Percentiles rank a stretch among this genome's conserved stretches.
Conservation (phyloP, 23 tunicate species). For the Trididemnum nubilum region DNA sequence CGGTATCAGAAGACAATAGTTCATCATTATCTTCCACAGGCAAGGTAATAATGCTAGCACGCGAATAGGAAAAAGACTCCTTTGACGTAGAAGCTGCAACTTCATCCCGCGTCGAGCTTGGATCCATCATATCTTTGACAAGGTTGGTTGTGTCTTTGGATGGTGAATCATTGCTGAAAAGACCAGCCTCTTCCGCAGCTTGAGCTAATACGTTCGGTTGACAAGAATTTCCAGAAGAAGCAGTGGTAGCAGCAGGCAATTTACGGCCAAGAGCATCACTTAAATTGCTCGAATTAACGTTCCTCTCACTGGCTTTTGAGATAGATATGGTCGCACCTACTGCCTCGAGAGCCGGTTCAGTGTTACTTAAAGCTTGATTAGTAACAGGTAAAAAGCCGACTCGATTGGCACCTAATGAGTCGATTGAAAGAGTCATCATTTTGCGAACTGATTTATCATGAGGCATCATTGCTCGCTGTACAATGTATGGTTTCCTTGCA, state of each 20-base stretch:
- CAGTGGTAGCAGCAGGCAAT: not conserved
- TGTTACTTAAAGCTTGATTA: not conserved
- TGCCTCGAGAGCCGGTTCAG: conserved; percentile 7
- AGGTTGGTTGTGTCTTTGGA: not conserved
- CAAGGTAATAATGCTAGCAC: not conserved
- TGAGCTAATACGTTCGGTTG: conserved; percentile 37
- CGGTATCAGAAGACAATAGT: not conserved
- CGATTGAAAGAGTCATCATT: conserved; percentile 74
- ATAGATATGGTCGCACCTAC: conserved; percentile 15
- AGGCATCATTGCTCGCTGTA: conserved; percentile 53
- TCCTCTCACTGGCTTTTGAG: not conserved
- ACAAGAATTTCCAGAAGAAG: too few species aligned
- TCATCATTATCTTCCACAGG: not conserved
- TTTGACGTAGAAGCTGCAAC: not conserved
- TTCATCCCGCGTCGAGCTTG: too few species aligned
- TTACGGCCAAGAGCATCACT: not conserved
- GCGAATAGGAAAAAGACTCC: not conserved
- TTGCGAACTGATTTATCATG: conserved; percentile 41
- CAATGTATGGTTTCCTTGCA: conserved; percentile 42
- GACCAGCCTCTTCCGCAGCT: conserved; percentile 68
- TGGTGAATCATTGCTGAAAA: not conserved
- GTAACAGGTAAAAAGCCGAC: conserved; percentile 56
- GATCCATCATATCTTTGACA: too few species aligned
- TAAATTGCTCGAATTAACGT: not conserved
- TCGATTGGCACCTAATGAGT: conserved; percentile 45